Evolutionary conservation across 2,113 vertebrate genomes (phyloP).

Genomic region (Lepus timidus): DNA sequence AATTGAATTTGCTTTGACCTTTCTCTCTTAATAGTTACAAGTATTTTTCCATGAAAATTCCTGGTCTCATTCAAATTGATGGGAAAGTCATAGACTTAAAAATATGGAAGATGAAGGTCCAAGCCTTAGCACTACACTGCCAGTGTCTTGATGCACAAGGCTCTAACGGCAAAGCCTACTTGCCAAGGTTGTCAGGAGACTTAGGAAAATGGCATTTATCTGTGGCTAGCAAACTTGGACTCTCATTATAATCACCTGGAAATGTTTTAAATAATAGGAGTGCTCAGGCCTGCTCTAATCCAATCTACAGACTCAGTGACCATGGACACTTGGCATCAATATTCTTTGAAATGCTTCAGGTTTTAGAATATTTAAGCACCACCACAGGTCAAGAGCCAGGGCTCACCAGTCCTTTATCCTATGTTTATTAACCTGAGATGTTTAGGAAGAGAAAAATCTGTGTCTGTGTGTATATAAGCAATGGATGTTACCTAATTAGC

Average conservation of each 20-base stretch:
- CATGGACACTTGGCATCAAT: not conserved
- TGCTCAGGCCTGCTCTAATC: not conserved
- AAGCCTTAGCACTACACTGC: not conserved
- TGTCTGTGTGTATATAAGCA: not conserved
- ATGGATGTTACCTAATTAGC: not conserved
- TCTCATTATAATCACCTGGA: not conserved
- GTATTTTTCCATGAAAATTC: constrained; percentile 53
- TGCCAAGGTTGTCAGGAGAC: not conserved
- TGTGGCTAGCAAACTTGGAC: not conserved
- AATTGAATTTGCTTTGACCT: constrained; percentile 67
- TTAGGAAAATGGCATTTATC: not conserved
- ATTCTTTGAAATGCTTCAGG: not conserved
- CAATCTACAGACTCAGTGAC: not conserved
- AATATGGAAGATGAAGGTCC: not conserved
- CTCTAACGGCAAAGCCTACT: not conserved
- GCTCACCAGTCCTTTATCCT: not conserved
- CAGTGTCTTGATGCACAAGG: not conserved
- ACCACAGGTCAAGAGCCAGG: not conserved
- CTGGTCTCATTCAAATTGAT: not conserved
- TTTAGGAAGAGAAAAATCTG: not conserved
- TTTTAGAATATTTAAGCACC: not conserved
- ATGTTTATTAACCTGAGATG: not conserved
- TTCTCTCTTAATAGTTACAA: not conserved
- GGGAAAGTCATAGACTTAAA: not conserved
- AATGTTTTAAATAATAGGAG: not conserved